Conservation (phyloP, 2,888 invertebrate species). For the Thymelicus sylvestris region DNA sequence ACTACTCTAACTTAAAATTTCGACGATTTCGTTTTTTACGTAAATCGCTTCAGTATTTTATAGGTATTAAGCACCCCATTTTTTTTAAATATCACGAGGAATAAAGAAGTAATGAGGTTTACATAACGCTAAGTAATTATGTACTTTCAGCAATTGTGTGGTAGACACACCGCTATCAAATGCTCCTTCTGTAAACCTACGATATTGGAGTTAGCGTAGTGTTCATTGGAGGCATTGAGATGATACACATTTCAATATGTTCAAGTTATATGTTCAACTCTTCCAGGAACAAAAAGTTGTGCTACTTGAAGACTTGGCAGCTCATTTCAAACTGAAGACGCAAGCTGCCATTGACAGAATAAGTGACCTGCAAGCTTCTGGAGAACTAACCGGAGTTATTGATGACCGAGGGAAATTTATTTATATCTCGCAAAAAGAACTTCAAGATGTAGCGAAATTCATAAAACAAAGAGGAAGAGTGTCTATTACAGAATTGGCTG, state of each 20-base stretch:
- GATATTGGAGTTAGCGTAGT: too few relatives aligned
- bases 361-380: slow-evolving; percentile 92
- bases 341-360: slow-evolving; percentile 95
- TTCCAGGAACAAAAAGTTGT: slow-evolving; percentile 94
- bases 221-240: too few relatives aligned
- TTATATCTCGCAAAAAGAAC: slow-evolving; percentile 96
- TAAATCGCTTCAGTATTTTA: too few relatives aligned
- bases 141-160: too few relatives aligned
- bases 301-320: slow-evolving; percentile 96
- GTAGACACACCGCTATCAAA: too few relatives aligned
- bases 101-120: too few relatives aligned
- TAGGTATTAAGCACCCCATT: too few relatives aligned
- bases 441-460: slow-evolving; percentile 97
- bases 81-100: too few relatives aligned
- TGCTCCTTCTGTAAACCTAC: too few relatives aligned
- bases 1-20: too few relatives aligned
- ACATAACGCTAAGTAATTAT: too few relatives aligned
- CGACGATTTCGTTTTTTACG: too few relatives aligned
- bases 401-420: slow-evolving; percentile 99
- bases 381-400: slow-evolving; percentile 96
- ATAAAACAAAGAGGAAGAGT: slow-evolving; percentile 97
- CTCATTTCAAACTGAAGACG: slow-evolving; percentile 95
- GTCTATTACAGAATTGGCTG: slow-evolving; percentile 96
- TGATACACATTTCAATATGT: background rate
- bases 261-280: slow-evolving; percentile 4